phyloP scores from a whole-genome alignment of 2,797 vertebrate species.

The Notoglanidium macrostoma region DNA sequence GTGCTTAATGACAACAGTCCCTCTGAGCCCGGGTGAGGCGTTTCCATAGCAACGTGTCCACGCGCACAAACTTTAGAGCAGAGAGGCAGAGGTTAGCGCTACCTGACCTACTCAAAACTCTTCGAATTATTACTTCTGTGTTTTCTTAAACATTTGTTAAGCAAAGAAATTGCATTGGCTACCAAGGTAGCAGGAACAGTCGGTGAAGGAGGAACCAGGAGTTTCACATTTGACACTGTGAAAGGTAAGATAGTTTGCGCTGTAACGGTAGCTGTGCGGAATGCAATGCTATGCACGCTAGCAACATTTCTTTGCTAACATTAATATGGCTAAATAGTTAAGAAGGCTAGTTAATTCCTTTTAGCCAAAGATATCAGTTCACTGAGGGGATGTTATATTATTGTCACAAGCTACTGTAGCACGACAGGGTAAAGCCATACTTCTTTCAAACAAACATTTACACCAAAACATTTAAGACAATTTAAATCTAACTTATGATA shows the following conservation, averaged over 20 bases:
- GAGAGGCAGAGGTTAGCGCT: not conserved
- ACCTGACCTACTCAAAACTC: not conserved
- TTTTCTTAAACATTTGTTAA: not conserved
- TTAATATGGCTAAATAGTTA: no score
- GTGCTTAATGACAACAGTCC: not conserved
- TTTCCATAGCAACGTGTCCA: conserved; percentile 62
- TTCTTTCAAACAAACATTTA: not conserved
- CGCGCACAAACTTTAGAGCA: conserved; percentile 9
- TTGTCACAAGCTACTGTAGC: not conserved
- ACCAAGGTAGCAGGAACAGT: not conserved
- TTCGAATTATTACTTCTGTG: not conserved
- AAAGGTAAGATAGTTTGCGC: not conserved
- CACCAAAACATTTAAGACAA: no score
- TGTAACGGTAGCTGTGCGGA: not conserved
- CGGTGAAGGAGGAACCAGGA: not conserved
- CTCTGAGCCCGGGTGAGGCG: conserved; percentile 28
- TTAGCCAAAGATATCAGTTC: not conserved
- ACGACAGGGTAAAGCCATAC: not conserved
- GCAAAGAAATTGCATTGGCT: no score
- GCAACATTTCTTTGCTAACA: not conserved
- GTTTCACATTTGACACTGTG: not conserved
- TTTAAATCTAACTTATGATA: not conserved
- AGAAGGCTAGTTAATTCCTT: not conserved
- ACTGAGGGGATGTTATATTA: not conserved
- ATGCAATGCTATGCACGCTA: not conserved